Percentiles rank a stretch among this genome's conserved stretches.
These are phyloP conservation scores for Scaptomyza graminum DNA, from an alignment of 1,140 invertebrate genomes.

Conservation along the genomic window DNA sequence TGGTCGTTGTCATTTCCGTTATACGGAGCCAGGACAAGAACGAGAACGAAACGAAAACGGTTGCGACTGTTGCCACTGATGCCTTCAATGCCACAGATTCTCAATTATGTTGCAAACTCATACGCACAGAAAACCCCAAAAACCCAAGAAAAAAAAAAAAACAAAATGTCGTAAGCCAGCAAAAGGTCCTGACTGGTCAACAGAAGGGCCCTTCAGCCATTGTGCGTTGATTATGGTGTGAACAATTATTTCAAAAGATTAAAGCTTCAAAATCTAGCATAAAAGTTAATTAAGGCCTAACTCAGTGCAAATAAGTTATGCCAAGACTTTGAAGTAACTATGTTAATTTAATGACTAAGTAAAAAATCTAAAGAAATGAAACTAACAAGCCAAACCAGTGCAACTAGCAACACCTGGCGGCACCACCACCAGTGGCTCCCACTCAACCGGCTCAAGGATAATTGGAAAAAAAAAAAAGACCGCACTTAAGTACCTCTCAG, in stretches of 20 bases:
- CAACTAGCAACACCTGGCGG: not conserved
- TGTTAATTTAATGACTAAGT: too few relatives aligned
- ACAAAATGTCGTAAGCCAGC: not conserved
- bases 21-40: not conserved
- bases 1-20: constrained; percentile 2
- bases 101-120: constrained; percentile 34
- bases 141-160: too few relatives aligned
- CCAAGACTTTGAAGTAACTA: too few relatives aligned
- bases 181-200: not conserved
- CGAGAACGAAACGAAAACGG: not conserved
- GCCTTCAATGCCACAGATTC: constrained; percentile 18
- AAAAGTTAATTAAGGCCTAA: not conserved
- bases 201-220: not conserved
- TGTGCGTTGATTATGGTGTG: not conserved
- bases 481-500: not conserved
- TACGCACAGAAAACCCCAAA: not conserved
- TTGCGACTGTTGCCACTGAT: not conserved
- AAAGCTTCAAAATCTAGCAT: not conserved
- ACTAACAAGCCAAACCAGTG: too few relatives aligned
- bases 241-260: constrained; percentile 1
- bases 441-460: not conserved
- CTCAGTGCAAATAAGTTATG: too few relatives aligned
- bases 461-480: not conserved
- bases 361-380: too few relatives aligned
- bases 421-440: not conserved